Base-by-base conservation (phyloP, 1,140 invertebrate species). In the Euglossa dilemma region DNA sequence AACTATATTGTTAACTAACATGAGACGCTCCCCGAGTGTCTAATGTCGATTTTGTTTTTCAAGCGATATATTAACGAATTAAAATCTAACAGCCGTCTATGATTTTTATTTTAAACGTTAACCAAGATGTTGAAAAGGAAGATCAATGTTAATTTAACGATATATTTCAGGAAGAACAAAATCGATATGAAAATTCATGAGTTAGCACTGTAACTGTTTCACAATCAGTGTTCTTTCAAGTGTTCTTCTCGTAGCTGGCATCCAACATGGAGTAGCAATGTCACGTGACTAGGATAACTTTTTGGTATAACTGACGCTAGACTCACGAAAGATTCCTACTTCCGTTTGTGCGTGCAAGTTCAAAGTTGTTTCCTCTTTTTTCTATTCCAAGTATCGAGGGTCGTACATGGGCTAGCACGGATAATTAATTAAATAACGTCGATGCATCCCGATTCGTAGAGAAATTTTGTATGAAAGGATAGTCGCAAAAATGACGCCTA, bases 181-280 rank as follows among this genome's bases (percentile, higher is more conserved):
- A 73, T 45, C 20, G 71, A n/a, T 52, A 28, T 45, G 23, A 63
- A 71, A 59, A 57, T 59, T 18, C 20, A 9, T 25, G 12, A 43
- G 75, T 11, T 28, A 45, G 28, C n/a, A 59, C 28, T 54, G 47
- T 47, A 63, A 69, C 25, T 50, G 23, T 54, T 20, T 36, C 47
- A 16, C 67, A 6, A 56, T 66, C 59, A 79, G 70, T 86, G 70
- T 87, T 82, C 72, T 76, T 52, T 63, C 61, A 25, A 82, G 79
- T 84, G 54, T 69, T 85, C 73, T 86, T 86, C 73, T 87, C 73
- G 23, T 83, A 86, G 73, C 52, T 69, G 43, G 20, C 47, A 83
- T 63, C 74, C 57, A 25, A 64, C 52, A 71, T 50, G 52, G 50
- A 57, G 56, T 54, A 66, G 75, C 47, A 45, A 78, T n/a, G 54